phyloP scores from a whole-genome alignment of 1,140 invertebrate genomes.

The Brachionus calyciflorus region DNA sequence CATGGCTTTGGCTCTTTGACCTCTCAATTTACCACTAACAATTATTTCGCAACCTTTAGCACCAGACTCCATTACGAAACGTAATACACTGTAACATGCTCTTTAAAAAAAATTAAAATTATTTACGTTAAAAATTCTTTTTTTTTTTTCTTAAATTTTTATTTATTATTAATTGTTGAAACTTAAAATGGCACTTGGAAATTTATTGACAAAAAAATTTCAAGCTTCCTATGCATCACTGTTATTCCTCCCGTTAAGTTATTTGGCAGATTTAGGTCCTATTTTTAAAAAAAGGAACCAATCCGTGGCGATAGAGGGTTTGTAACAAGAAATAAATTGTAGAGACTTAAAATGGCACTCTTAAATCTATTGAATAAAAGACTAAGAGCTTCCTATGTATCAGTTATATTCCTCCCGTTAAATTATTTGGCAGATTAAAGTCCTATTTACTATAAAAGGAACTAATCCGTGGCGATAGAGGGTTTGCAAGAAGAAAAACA shows the following conservation, averaged over 20 bases:
- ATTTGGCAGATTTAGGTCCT: slow-evolving; percentile 43
- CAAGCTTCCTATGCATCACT: slow-evolving; percentile 30
- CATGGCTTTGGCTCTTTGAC: slow-evolving; percentile 99
- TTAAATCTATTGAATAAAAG: neutral
- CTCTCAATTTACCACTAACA: slow-evolving; percentile 95
- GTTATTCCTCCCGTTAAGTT: neutral
- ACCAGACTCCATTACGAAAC: slow-evolving; percentile 99
- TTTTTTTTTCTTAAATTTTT: too few species aligned
- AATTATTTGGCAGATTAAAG: slow-evolving; percentile 31
- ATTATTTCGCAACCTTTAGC: slow-evolving; percentile 95
- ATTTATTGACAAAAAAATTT: neutral
- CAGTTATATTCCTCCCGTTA: slow-evolving; percentile 7
- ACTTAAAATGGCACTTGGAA: slow-evolving; percentile 16
- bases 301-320: slow-evolving; percentile 38
- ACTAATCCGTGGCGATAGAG: slow-evolving; percentile 38
- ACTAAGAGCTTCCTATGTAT: slow-evolving; percentile 16
- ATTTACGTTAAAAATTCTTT: neutral
- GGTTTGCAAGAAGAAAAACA: neutral
- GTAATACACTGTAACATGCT: slow-evolving; percentile 95
- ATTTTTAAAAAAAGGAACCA: neutral
- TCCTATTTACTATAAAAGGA: slow-evolving; percentile 1
- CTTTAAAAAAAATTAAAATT: slow-evolving; percentile 60
- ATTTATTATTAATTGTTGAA: neutral
- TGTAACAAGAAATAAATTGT: neutral
- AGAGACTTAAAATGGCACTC: slow-evolving; percentile 6